phyloP scores from a whole-genome alignment of 2,797 vertebrate species.

The Rhabdomys pumilio region DNA sequence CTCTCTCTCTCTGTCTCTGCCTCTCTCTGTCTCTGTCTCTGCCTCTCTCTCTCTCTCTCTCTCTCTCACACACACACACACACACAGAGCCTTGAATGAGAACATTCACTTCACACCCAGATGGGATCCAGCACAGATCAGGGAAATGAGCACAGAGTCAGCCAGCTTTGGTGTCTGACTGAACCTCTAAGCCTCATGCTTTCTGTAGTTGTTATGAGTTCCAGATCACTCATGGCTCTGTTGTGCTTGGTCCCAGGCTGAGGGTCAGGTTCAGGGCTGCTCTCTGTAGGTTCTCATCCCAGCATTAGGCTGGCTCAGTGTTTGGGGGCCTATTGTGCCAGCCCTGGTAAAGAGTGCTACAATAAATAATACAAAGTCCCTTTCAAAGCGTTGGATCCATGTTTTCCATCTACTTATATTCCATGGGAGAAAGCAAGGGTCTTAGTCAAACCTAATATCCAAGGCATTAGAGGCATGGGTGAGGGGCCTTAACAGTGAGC shows the following conservation, averaged over 20 bases:
- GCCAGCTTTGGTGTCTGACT: background rate
- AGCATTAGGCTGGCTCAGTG: background rate
- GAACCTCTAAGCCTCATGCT: background rate
- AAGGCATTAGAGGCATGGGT: accelerated
- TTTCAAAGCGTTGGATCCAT: background rate
- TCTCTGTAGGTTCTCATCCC: background rate
- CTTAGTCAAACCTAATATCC: background rate
- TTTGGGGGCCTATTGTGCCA: background rate
- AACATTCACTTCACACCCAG: background rate
- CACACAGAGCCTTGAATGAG: background rate
- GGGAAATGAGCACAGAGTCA: background rate
- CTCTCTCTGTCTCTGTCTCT: background rate
- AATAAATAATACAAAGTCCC: background rate
- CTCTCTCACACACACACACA: too few relatives aligned
- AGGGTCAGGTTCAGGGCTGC: background rate
- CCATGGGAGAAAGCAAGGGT: background rate
- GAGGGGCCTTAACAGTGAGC: background rate
- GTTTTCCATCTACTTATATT: background rate
- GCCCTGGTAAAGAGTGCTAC: background rate
- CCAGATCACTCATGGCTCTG: background rate
- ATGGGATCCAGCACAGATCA: background rate
- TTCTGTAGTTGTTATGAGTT: background rate
- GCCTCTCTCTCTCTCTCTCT: too few relatives aligned
- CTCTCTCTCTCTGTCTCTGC: background rate
- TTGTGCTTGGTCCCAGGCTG: background rate